Evolutionary conservation across 2,797 vertebrate species (phyloP).

Genomic region (Cyprinella venusta): DNA sequence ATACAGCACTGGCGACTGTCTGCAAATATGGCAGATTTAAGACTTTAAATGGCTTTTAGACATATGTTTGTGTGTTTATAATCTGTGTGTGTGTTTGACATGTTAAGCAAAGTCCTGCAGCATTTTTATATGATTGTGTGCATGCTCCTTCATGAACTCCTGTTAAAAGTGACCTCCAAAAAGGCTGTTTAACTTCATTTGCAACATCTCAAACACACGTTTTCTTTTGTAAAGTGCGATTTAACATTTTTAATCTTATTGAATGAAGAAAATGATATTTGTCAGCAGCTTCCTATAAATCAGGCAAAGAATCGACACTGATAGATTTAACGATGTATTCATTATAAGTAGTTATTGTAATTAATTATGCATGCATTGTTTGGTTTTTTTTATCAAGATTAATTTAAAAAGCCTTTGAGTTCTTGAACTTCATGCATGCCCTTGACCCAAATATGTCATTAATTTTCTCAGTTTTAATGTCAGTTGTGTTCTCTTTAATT

Average conservation of each 20-base stretch:
- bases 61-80: neutral
- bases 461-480: slow-evolving; percentile 5
- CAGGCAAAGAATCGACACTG: neutral
- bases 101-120: neutral
- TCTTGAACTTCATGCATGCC: neutral
- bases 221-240: neutral
- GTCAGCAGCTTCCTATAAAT: neutral
- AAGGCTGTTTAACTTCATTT: neutral
- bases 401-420: neutral
- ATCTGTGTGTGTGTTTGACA: neutral
- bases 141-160: neutral
- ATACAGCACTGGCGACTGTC: too few species aligned
- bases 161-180: neutral
- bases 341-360: neutral
- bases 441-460: slow-evolving; percentile 13
- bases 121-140: neutral
- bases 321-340: neutral
- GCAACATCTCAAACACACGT: neutral
- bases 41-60: neutral
- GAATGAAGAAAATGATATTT: neutral
- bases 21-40: too few species aligned
- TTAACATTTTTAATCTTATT: neutral
- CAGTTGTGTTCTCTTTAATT: slow-evolving; percentile 5
- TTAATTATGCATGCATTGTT: neutral
- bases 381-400: neutral